Percentiles rank a stretch among this genome's conserved stretches.
Conservation (phyloP, 2,888 invertebrate genomes). For the Mythimna albipuncta region DNA sequence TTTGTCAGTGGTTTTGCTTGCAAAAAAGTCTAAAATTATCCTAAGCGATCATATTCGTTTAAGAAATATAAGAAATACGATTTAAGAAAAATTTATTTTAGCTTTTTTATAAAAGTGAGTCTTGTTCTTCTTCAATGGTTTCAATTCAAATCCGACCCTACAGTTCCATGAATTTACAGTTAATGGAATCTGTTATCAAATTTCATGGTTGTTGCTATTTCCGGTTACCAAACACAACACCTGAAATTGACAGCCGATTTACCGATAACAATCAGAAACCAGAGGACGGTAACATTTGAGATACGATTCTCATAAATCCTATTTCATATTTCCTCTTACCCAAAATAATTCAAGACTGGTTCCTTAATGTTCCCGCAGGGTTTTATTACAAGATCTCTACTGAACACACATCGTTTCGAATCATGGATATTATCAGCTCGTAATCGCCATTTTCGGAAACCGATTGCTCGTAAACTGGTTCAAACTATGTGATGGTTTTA, state of each 20-base stretch:
- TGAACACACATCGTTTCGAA: conserved; percentile 32
- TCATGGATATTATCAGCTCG: conserved; percentile 25
- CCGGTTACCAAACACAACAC: neutral
- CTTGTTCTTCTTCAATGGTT: neutral
- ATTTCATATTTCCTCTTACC: conserved; percentile 42
- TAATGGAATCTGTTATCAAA: neutral
- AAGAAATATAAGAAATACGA: too few species aligned
- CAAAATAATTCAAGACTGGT: conserved; percentile 42
- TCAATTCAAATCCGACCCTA: neutral
- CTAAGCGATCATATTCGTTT: too few species aligned
- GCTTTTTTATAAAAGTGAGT: too few species aligned
- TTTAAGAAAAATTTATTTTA: too few species aligned
- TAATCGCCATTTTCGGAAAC: conserved; percentile 44
- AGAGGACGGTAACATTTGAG: conserved; percentile 17
- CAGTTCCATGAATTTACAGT: too few species aligned
- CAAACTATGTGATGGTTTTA: conserved; percentile 44
- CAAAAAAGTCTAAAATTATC: too few species aligned
- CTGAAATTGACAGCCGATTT: conserved; percentile 31
- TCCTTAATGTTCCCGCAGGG: conserved; percentile 32
- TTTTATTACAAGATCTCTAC: conserved; percentile 45
- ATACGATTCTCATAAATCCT: conserved; percentile 37
- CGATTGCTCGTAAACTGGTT: conserved; percentile 47
- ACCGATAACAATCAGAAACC: conserved; percentile 15
- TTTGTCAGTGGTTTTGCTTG: neutral
- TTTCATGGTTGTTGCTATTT: conserved; percentile 1